phyloP scores from a whole-genome alignment of 30 jellyfish, hydroid and myxozoan genomes.

The Turritopsis dohrnii region DNA sequence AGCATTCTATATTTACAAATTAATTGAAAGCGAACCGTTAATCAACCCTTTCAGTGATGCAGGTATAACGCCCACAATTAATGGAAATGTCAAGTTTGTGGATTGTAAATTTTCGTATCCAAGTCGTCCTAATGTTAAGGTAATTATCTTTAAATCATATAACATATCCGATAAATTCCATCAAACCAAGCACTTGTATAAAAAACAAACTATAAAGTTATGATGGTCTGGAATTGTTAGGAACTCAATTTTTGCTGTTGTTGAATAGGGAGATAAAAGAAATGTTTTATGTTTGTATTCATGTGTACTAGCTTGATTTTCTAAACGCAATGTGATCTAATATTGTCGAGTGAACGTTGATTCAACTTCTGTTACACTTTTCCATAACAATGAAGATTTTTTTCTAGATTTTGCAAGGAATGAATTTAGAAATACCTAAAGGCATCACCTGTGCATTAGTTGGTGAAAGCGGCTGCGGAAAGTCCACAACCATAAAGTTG shows the following conservation, averaged over 20 bases:
- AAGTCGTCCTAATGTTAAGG: slow-evolving; percentile 75
- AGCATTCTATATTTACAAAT: slow-evolving; percentile 47
- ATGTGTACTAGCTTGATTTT: too few relatives aligned
- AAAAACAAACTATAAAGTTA: too few relatives aligned
- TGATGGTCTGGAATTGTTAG: too few relatives aligned
- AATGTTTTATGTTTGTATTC: too few relatives aligned
- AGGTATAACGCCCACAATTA: slow-evolving; percentile 29
- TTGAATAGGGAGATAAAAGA: too few relatives aligned
- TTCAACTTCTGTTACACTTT: too few relatives aligned
- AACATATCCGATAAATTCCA: too few relatives aligned
- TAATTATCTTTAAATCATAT: slow-evolving; percentile 3
- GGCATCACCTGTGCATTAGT: slow-evolving; percentile 34
- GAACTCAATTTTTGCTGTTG: too few relatives aligned
- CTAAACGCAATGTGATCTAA: too few relatives aligned
- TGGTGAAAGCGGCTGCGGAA: slow-evolving; percentile 39
- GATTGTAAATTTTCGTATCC: slow-evolving; percentile 63
- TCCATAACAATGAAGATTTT: too few relatives aligned
- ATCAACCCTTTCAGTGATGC: slow-evolving; percentile 66
- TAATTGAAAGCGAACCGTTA: slow-evolving; percentile 66
- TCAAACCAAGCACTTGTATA: too few relatives aligned
- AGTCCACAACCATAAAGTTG: slow-evolving; percentile 24
- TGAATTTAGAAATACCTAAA: neutral
- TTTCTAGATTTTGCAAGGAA: slow-evolving; percentile 23
- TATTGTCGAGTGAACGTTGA: too few relatives aligned
- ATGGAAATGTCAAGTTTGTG: slow-evolving; percentile 62